Evolutionary conservation across 2,113 vertebrate species (phyloP).

Genomic region (Laticauda colubrina): DNA sequence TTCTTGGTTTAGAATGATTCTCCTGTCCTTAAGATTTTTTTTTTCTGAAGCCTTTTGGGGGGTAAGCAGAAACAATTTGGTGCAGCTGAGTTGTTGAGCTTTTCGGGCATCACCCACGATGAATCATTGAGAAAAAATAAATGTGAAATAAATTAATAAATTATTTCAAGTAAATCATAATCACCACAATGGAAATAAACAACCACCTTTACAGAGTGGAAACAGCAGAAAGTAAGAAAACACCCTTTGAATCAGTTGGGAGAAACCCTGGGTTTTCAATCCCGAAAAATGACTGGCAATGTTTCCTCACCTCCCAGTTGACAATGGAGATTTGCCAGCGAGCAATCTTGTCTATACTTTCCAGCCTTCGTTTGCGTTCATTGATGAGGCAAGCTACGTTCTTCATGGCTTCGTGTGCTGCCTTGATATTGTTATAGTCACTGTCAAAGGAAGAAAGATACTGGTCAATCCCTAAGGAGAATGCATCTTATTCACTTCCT

Average conservation of each 20-base stretch:
- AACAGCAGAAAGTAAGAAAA: background rate
- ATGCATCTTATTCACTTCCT: background rate
- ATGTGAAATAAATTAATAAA: background rate
- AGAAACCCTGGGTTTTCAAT: conserved; percentile 37
- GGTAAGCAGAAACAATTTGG: background rate
- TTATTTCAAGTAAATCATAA: background rate
- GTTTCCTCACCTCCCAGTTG: conserved; percentile 87
- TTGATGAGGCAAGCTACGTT: conserved; percentile 96
- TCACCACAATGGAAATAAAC: conserved; percentile 16
- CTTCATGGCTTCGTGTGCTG: conserved; percentile 94
- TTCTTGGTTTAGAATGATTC: background rate
- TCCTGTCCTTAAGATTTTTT: background rate
- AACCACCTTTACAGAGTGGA: background rate
- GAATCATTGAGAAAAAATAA: background rate
- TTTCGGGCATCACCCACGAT: background rate
- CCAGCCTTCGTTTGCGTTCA: conserved; percentile 90
- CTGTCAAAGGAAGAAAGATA: conserved; percentile 65
- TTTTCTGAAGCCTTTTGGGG: background rate
- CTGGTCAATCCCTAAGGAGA: conserved; percentile 26
- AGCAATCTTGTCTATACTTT: conserved; percentile 94
- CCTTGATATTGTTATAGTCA: conserved; percentile 83
- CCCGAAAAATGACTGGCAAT: background rate
- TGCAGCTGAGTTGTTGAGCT: background rate
- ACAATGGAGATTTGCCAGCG: conserved; percentile 95
- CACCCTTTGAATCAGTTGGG: background rate